Percentiles rank a stretch among this genome's conserved stretches.
phyloP scores from a whole-genome alignment of 2,888 invertebrate species.

The Caenorhabditis parvicauda region DNA sequence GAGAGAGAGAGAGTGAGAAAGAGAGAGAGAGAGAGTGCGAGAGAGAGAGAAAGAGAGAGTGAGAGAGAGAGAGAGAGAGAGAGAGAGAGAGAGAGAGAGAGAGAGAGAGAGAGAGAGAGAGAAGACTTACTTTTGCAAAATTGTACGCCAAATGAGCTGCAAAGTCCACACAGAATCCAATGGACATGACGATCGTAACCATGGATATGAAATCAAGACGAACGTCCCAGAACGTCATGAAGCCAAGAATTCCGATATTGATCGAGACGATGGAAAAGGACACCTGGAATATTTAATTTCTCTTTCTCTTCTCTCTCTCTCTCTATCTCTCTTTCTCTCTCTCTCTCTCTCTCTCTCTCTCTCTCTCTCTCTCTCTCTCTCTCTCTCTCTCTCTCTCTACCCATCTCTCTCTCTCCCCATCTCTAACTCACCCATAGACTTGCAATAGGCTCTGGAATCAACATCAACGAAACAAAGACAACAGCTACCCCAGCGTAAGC shows the following conservation, averaged over 20 bases:
- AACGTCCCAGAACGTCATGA: conserved; percentile 92
- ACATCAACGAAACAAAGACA: conserved; percentile 87
- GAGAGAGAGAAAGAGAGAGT: too few species aligned
- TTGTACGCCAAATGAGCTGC: conserved; percentile 88
- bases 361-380: not conserved
- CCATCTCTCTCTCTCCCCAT: too few species aligned
- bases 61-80: too few species aligned
- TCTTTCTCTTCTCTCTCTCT: not conserved
- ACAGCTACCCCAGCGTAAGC: conserved; percentile 76
- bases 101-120: not conserved
- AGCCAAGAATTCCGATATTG: conserved; percentile 87
- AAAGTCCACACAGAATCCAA: conserved; percentile 89
- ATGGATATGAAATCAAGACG: conserved; percentile 81
- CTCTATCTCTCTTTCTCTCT: too few species aligned
- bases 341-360: not conserved
- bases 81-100: not conserved
- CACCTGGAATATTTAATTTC: conserved; percentile 19
- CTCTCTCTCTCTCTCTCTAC: not conserved
- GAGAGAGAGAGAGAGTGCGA: too few species aligned
- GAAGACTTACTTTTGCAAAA: conserved; percentile 50
- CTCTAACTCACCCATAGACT: conserved; percentile 77
- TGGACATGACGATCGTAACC: conserved; percentile 95
- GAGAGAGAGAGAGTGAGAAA: too few species aligned
- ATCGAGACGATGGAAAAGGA: conserved; percentile 91
- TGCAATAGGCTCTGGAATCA: conserved; percentile 86